Conservation (phyloP, 2,888 invertebrate genomes). For the Drosophila longiperda region DNA sequence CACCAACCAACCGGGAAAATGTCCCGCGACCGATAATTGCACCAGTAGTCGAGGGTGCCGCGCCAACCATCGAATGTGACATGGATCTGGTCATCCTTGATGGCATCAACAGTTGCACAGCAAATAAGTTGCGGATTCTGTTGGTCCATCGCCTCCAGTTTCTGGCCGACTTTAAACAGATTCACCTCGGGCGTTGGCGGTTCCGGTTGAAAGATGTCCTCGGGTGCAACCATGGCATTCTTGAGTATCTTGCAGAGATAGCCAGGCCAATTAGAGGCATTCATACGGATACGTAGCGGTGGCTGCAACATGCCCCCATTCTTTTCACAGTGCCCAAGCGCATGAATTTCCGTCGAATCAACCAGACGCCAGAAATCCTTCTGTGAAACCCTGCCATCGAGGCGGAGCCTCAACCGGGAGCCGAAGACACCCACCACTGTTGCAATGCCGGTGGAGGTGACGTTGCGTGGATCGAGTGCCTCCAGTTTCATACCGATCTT, state of each 20-base stretch:
- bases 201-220: constrained; percentile 94
- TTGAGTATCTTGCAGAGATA: constrained; percentile 96
- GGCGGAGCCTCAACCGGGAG: too few relatives aligned
- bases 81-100: constrained; percentile 97
- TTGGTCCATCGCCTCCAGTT: constrained; percentile 98
- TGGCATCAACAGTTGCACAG: constrained; percentile 97
- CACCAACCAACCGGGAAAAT: constrained; percentile 99
- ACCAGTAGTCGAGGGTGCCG: constrained; percentile 99
- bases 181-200: constrained; percentile 94
- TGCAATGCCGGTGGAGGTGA: too few relatives aligned
- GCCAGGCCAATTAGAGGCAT: constrained; percentile 98
- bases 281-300: constrained; percentile 97
- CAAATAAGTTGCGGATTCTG: constrained; percentile 99
- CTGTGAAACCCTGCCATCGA: too few relatives aligned
- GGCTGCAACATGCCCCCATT: constrained; percentile 97
- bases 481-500: too few relatives aligned
- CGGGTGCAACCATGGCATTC: constrained; percentile 95
- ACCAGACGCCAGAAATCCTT: too few relatives aligned
- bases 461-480: too few relatives aligned
- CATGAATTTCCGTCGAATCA: constrained; percentile 96
- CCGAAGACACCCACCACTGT: too few relatives aligned
- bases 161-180: constrained; percentile 95
- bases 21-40: constrained; percentile 95
- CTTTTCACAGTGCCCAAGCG: constrained; percentile 97
- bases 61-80: constrained; percentile 99